Base-by-base conservation (phyloP, 2,113 vertebrate genomes). In the Calidris pugnax region DNA sequence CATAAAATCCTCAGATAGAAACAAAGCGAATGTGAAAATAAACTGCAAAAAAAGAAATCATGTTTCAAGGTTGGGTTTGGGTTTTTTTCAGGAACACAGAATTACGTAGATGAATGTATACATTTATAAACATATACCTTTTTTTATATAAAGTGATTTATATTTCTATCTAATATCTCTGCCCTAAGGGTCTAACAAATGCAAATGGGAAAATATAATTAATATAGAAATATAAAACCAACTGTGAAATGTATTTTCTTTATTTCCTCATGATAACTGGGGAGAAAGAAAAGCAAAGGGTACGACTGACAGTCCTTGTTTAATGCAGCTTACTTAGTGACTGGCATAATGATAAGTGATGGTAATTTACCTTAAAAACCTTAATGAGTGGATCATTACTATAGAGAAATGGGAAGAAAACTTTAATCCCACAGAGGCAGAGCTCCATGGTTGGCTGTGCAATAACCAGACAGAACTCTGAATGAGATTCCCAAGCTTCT, bases 381-480 rank as follows among this genome's bases (percentile, higher is more conserved):
- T 97, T 98, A 98, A 98, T 98, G 98, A 98, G 93, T 97, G 97
- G 96, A 98, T 98, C 98, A 98, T 98, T 98, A 98, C 97, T 95
- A 98, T 96, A 95, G 94, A 98, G 98, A 98, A 97, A 98, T 97
- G 97, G 98, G 98, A 98, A 98, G 98, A 97, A 98, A 99, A 98
- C 97, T 97, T 98, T 96, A 98, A 98, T 98, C 98, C 98, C 97
- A 74, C 74, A 85, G 98, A 95, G 98, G 97, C 98, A 94, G 85
- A 98, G 98, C 94, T 98, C 98, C 98, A 98, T 98, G 98, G 98
- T 98, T 98, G 96, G 96, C 98, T 98, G 98, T 98, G 98, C 98
- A 97, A 98, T 98, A 97, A 98, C 98, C 98, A 98, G 98, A 98
- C 98, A 97, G 97, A 97, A 97, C 96, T 97, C 97, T 97, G 97